Percentiles rank a stretch among this genome's conserved stretches.
Conservation (phyloP, 2,888 invertebrate species). For the Euplagia quadripunctaria region DNA sequence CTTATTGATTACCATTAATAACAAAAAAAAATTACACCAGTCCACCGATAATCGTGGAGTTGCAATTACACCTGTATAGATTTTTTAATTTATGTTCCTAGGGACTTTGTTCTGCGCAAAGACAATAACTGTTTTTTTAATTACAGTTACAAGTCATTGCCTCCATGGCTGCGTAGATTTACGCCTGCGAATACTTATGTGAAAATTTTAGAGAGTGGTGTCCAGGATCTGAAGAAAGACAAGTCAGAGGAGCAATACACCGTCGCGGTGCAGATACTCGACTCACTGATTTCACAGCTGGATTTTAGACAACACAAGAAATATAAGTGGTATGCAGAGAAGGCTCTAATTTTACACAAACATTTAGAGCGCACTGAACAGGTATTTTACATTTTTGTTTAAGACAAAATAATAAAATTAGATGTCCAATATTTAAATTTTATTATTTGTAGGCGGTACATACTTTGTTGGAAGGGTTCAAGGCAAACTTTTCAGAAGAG, state of each 20-base stretch:
- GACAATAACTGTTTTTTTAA: background rate
- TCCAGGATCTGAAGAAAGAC: constrained; percentile 74
- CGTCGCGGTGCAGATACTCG: constrained; percentile 84
- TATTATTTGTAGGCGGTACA: constrained; percentile 75
- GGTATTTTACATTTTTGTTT: constrained; percentile 53
- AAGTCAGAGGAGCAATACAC: constrained; percentile 53
- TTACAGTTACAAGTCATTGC: constrained; percentile 72
- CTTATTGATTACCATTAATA: no score
- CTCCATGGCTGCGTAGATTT: constrained; percentile 87
- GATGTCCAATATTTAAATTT: background rate
- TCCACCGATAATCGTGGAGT: no score
- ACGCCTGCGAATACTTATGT: constrained; percentile 84
- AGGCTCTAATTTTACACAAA: constrained; percentile 88
- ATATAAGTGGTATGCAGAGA: constrained; percentile 87
- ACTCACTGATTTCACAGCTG: constrained; percentile 82
- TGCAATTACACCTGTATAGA: background rate
- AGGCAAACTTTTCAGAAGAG: constrained; percentile 64
- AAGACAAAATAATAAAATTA: background rate
- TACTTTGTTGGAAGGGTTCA: constrained; percentile 78
- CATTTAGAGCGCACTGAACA: constrained; percentile 58
- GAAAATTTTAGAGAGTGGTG: constrained; percentile 72
- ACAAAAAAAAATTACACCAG: no score
- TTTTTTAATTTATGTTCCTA: no score
- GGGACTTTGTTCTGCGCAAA: background rate
- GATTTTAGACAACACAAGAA: constrained; percentile 79